Evolutionary conservation across 2,888 invertebrate species (phyloP).

Genomic region (Eupsilia transversa): DNA sequence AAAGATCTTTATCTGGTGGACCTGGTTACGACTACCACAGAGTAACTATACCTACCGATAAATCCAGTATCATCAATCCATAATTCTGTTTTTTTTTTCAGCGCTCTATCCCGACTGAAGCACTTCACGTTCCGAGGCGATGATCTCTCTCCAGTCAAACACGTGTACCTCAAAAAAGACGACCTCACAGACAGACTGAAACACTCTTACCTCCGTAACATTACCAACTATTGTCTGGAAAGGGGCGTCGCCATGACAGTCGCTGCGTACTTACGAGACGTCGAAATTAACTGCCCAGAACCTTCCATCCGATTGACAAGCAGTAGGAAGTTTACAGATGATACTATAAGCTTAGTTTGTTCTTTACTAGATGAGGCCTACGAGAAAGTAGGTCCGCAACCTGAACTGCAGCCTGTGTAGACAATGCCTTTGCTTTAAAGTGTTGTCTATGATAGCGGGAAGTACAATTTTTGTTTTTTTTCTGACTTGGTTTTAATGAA

Average conservation of each 20-base stretch:
- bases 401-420: slow-evolving; percentile 74
- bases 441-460: slow-evolving; percentile 45
- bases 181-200: slow-evolving; percentile 86
- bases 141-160: slow-evolving; percentile 93
- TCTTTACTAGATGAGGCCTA: slow-evolving; percentile 84
- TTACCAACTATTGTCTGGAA: slow-evolving; percentile 92
- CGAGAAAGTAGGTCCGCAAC: slow-evolving; percentile 81
- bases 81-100: slow-evolving; percentile 64
- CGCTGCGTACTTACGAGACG: slow-evolving; percentile 92
- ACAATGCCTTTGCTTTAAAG: slow-evolving; percentile 28
- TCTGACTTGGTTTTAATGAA: slow-evolving; percentile 21
- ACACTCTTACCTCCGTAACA: slow-evolving; percentile 90
- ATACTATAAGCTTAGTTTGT: slow-evolving; percentile 90
- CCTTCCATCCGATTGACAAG: slow-evolving; percentile 94
- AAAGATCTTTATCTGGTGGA: neutral
- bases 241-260: slow-evolving; percentile 93
- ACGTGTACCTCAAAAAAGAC: slow-evolving; percentile 91
- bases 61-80: no score
- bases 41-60: no score
- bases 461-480: slow-evolving; percentile 60
- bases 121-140: slow-evolving; percentile 90
- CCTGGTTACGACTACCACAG: no score
- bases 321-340: slow-evolving; percentile 91
- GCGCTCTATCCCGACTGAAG: slow-evolving; percentile 84
- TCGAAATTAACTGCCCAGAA: slow-evolving; percentile 92